A percentile compares a stretch with the other conserved stretches of the same genome.
Evolutionary conservation across 1,140 invertebrate species (phyloP).

Genomic region (Ridgeia piscesae): DNA sequence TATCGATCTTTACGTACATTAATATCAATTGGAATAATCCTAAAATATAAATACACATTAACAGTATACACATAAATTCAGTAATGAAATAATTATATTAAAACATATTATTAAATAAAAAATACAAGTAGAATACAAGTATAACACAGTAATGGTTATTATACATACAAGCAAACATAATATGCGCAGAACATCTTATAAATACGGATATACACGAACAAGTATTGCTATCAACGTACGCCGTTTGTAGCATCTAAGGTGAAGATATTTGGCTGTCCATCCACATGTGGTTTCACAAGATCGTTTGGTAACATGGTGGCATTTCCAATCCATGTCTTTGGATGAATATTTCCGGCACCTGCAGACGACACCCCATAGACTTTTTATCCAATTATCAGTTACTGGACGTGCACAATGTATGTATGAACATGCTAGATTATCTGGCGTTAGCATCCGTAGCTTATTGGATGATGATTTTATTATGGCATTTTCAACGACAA

Average conservation of each 20-base stretch:
- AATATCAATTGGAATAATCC: no score
- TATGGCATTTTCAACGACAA: not conserved
- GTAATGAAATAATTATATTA: no score
- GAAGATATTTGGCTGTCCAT: not conserved
- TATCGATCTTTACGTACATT: no score
- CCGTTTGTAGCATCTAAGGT: not conserved
- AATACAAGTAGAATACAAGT: no score
- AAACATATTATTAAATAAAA: no score
- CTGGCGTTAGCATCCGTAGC: not conserved
- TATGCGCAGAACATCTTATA: not conserved
- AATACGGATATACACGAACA: not conserved
- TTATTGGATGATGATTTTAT: not conserved
- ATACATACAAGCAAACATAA: not conserved
- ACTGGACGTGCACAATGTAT: not conserved
- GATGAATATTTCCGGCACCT: not conserved
- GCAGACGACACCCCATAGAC: not conserved
- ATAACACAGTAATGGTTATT: no score
- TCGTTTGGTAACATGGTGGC: not conserved
- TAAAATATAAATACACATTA: no score
- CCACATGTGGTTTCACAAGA: not conserved
- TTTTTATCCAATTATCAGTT: no score
- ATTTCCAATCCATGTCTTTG: not conserved
- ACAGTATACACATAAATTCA: no score
- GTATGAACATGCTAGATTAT: not conserved
- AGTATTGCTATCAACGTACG: not conserved